Percentiles rank a stretch among this genome's conserved stretches.
These are phyloP conservation scores for Eupithecia vulgata DNA, from an alignment of 2,888 invertebrate species.

Conservation along the genomic window DNA sequence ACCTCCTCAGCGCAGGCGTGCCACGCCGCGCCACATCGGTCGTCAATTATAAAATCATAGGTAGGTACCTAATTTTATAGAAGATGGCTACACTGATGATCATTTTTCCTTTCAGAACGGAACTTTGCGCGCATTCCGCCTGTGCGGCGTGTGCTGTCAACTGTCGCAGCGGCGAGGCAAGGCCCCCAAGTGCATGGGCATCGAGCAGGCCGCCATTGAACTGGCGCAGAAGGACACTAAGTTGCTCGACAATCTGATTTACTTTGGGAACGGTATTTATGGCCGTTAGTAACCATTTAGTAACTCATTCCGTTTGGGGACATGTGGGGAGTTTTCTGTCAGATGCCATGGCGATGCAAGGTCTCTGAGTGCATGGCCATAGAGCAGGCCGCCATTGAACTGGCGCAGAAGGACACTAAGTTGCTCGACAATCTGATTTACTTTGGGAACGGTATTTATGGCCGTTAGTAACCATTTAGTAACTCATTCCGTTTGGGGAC, in stretches of 20 bases:
- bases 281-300: slow-evolving; percentile 68
- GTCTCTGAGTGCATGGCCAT: background rate
- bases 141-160: slow-evolving; percentile 69
- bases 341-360: background rate
- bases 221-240: slow-evolving; percentile 31
- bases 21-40: too few species aligned
- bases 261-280: slow-evolving; percentile 58
- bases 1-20: too few species aligned
- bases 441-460: slow-evolving; percentile 26
- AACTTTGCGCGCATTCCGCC: slow-evolving; percentile 44
- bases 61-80: background rate
- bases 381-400: too few species aligned
- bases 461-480: background rate
- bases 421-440: slow-evolving; percentile 56
- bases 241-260: slow-evolving; percentile 53
- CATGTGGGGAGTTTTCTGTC: too few species aligned
- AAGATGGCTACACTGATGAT: background rate
- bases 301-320: background rate
- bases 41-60: too few species aligned
- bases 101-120: slow-evolving; percentile 54
- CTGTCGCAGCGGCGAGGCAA: slow-evolving; percentile 33
- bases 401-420: slow-evolving; percentile 29
- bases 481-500: too few species aligned
- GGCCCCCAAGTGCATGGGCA: slow-evolving; percentile 57
- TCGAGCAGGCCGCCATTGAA: slow-evolving; percentile 59